Evolutionary conservation across 2,888 invertebrate species (phyloP), one percentile per base, ranked within the genome.

Genomic region (Anorthoa munda): DNA sequence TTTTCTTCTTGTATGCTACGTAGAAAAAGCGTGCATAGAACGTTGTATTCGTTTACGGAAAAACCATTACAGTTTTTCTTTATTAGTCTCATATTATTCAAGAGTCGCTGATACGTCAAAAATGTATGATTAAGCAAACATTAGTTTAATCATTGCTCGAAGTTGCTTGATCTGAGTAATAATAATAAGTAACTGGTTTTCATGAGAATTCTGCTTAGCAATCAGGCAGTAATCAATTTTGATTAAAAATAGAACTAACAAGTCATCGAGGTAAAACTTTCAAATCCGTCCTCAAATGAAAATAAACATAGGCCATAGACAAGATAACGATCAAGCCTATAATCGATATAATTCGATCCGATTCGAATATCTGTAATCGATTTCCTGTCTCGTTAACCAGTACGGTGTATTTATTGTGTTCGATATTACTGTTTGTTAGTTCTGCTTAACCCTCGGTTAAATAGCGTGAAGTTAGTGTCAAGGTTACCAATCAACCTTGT

Each of bases 401-500:
- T 46, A 39, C 26, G 61, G 46, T n/a, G 64, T 75, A 78, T 78
- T 75, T 74, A 76, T 80, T 83, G 66, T 78, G 67, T 66, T 77
- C 66, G 39, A 31, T 63, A 76, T 82, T 79, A 78, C 60, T 63
- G 61, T 79, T 72, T 68, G 74, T 79, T 83, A 78, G 77, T 84
- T 87, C 83, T 85, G 81, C 84, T 78, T 74, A 78, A 71, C 82
- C 84, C 82, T 79, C 81, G 53, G 53, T 67, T 80, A 82, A 81
- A 59, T 56, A 68, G 81, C 88, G 85, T 87, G 86, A 88, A 89
- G 86, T 81, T 82, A 78, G 78, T 86, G 89, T 88, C 89, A 89
- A 89, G 88, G 89, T 73, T 72, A 66, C 18, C 18, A 26, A 65
- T 63, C 58, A 81, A 84, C 88, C 88, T 87, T 86, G 79, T 17